A percentile compares a stretch with the other conserved stretches of the same genome.
Conservation (phyloP, 2,797 vertebrate species). For the Harpagifer antarcticus region DNA sequence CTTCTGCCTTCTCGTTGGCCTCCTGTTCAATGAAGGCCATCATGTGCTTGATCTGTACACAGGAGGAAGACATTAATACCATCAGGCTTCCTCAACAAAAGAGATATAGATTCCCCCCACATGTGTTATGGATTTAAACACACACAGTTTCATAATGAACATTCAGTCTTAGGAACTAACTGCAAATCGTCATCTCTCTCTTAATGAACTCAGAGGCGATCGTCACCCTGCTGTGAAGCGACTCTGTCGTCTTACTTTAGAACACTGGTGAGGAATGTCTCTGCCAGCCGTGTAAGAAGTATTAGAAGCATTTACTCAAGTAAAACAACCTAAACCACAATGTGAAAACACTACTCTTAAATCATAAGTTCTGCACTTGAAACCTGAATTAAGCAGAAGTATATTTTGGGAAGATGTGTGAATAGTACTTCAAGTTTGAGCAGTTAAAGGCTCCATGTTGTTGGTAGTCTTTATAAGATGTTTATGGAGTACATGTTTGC, state of each 20-base stretch:
- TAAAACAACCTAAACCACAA: neutral
- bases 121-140: neutral
- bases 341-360: neutral
- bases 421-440: too few relatives aligned
- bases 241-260: neutral
- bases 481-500: neutral
- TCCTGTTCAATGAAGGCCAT: slow-evolving; percentile 99
- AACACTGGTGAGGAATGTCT: slow-evolving; percentile 49
- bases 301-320: neutral
- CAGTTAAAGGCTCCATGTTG: neutral
- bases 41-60: slow-evolving; percentile 96
- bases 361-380: neutral
- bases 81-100: neutral
- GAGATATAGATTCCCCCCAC: too few relatives aligned
- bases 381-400: neutral
- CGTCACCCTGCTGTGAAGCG: slow-evolving; percentile 28
- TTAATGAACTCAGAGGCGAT: neutral
- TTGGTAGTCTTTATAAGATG: too few relatives aligned
- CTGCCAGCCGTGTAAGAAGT: neutral
- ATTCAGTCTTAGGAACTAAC: neutral
- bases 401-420: too few relatives aligned
- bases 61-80: slow-evolving; percentile 13
- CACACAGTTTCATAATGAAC: neutral
- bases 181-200: neutral
- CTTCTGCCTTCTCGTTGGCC: slow-evolving; percentile 98